Base-by-base conservation (phyloP, 1,140 invertebrate species). In the Calliopsis andreniformis region DNA sequence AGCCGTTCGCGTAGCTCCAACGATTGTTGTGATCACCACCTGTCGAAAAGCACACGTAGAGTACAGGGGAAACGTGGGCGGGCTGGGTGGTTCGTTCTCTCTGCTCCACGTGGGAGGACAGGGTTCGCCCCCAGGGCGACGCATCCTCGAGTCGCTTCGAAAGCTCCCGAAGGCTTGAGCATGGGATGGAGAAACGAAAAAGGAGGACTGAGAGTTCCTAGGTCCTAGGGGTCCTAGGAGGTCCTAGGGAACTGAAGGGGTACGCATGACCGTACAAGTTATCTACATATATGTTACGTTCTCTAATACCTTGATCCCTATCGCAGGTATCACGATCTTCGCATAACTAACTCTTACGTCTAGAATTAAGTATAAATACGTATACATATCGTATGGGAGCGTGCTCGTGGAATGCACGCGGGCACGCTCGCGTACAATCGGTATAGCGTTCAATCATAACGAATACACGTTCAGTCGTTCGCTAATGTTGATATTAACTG, bases 1-100 rank as follows among this genome's bases (percentile, higher is more conserved):
- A 92, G 84, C 90, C 91, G 84, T 92, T 92, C 76, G 90, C 85
- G 86, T 91, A 92, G 91, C 86, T 91, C 91, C 91, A 92, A 82
- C 89, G 89, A 83, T 91, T 89, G 87, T 91, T 89, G 86, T 88
- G 87, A 88, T 91, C 91, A 90, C 90, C 91, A 92, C 91, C 91
- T 92, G 91, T 90, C 90, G 87, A 92, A 86, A 92, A 89, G 88
- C 82, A 91, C 83, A 84, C 53, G 81, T 84, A 84, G 68, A 84
- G 80, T 80, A 80, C 49, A 79, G 59, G 49, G 68, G 18, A 39
- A 14, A 32, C 32, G 45, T 43, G 20, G 68, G 28, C n/a, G 3
- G 32, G 18, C 20, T 32, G 45, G 28, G 49, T 23, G 35, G 47
- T 28, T 62, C 16, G 23, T 32, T 71, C 30, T 42, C 10, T 55